Percentiles rank a stretch among this genome's conserved stretches.
Evolutionary conservation across 2,113 vertebrate species (phyloP).

Genomic region (Choloepus hoffmanni): DNA sequence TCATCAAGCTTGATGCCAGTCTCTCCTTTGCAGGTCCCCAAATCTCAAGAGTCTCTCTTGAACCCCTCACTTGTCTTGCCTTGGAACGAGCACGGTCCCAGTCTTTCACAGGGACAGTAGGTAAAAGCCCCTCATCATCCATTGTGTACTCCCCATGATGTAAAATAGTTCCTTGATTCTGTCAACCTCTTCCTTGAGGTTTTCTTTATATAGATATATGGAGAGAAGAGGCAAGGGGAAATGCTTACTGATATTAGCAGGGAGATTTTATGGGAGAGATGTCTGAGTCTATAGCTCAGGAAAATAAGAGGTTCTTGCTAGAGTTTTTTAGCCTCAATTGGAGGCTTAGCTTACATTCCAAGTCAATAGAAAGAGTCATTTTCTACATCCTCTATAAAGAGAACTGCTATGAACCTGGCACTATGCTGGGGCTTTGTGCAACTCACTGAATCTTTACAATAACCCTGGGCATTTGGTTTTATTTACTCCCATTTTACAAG

Average conservation of each 20-base stretch:
- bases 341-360: neutral
- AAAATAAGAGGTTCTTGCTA: neutral
- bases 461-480: neutral
- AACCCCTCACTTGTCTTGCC: no score
- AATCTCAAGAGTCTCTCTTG: no score
- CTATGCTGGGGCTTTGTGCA: neutral
- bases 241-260: neutral
- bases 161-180: neutral
- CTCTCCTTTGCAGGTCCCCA: no score
- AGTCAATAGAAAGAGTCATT: neutral
- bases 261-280: neutral
- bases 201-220: neutral
- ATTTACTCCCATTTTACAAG: neutral
- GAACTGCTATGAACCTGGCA: neutral
- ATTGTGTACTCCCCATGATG: neutral
- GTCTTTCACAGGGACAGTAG: no score
- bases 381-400: neutral
- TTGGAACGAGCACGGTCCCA: no score
- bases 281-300: neutral
- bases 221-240: neutral
- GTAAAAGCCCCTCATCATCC: neutral
- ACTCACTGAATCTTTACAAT: conserved; percentile 27
- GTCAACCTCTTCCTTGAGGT: neutral
- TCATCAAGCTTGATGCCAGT: no score
- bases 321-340: neutral